A percentile compares a stretch with the other conserved stretches of the same genome.
These are phyloP conservation scores for Proteles cristata DNA, from an alignment of 2,113 vertebrate genomes.

Conservation along the genomic window DNA sequence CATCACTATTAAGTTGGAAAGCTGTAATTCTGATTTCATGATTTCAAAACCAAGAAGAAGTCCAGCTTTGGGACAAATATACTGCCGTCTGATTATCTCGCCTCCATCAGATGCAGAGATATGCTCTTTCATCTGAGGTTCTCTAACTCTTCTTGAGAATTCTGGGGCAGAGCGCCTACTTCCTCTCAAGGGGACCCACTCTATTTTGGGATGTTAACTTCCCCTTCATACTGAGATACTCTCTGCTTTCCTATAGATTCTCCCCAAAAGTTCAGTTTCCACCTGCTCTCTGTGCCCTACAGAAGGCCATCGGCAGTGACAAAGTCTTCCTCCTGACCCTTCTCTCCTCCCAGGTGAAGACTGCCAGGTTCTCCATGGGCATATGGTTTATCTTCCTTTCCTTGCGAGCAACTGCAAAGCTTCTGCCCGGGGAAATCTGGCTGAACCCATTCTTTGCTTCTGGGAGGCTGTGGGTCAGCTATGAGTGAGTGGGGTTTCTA, in stretches of 20 bases:
- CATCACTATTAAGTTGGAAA: not conserved
- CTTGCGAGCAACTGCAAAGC: not conserved
- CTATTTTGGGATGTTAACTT: not conserved
- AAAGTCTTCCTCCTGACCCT: not conserved
- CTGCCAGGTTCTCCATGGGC: not conserved
- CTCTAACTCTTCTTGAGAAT: not conserved
- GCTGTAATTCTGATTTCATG: not conserved
- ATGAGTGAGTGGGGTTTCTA: not conserved
- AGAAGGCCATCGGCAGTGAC: not conserved
- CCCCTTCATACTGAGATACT: not conserved
- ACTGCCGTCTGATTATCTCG: not conserved
- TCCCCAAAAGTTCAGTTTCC: not conserved
- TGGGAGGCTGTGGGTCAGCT: not conserved
- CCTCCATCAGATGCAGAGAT: not conserved
- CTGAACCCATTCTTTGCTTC: not conserved
- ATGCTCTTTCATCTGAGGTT: not conserved
- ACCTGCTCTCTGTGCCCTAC: not conserved
- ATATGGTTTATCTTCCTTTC: not conserved
- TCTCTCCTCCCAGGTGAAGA: not conserved
- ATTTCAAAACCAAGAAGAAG: not conserved
- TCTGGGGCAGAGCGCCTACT: not conserved
- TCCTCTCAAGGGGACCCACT: not conserved
- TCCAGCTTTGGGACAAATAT: not conserved
- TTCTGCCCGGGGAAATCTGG: not conserved
- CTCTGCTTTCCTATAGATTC: not conserved